These are phyloP conservation scores for Typhlichthys eigenmanni DNA, from an alignment of 2,797 vertebrate species.

Conservation along the genomic window DNA sequence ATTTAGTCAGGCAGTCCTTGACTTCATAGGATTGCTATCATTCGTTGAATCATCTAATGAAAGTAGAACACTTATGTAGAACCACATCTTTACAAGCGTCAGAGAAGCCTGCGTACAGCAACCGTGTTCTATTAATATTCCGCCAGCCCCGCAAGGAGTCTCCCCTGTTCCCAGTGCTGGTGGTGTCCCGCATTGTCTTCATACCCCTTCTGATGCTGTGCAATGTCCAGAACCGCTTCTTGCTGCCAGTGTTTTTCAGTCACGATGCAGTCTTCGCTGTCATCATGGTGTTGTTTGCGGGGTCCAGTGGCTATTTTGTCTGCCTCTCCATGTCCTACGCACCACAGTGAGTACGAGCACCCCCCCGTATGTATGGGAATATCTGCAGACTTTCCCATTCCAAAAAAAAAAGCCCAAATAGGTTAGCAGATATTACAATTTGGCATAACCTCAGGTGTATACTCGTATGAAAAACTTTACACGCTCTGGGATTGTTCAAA, in stretches of 20 bases:
- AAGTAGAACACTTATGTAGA: too few species aligned
- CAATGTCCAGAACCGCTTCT: conserved; percentile 71
- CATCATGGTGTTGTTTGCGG: conserved; percentile 83
- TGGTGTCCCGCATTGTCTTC: conserved; percentile 79
- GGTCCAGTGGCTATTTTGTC: conserved; percentile 86
- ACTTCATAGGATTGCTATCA: too few species aligned
- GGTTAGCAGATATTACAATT: too few species aligned
- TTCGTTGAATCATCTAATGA: too few species aligned
- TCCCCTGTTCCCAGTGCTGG: conserved; percentile 76
- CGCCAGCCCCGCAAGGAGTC: conserved; percentile 81
- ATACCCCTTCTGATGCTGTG: conserved; percentile 88
- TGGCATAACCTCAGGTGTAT: too few species aligned
- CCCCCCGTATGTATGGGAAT: too few species aligned
- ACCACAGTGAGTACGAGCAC: conserved; percentile 74
- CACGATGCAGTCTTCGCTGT: conserved; percentile 74
- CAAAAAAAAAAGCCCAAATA: too few species aligned
- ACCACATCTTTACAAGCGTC: too few species aligned
- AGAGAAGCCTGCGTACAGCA: neutral
- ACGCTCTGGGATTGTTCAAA: too few species aligned
- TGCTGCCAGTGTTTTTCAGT: conserved; percentile 73
- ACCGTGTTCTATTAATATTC: neutral
- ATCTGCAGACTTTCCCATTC: too few species aligned
- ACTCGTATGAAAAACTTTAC: too few species aligned
- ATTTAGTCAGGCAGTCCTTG: too few species aligned
- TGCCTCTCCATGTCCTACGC: conserved; percentile 89